Percentiles rank a stretch among this genome's conserved stretches.
These are phyloP conservation scores for Paraescarpia echinospica DNA, from an alignment of 1,140 invertebrate species.

Conservation along the genomic window DNA sequence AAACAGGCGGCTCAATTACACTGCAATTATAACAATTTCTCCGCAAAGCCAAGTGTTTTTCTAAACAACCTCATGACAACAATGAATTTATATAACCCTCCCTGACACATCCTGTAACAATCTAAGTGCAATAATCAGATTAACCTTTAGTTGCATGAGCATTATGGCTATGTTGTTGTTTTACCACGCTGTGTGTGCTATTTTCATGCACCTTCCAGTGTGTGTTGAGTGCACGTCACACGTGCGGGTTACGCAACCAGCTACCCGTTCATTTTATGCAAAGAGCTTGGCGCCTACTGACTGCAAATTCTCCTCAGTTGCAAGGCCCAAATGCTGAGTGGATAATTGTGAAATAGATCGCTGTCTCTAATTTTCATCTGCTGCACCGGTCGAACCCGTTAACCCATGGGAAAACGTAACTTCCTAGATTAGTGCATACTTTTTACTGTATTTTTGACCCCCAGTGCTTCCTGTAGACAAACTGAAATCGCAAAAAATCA, in stretches of 20 bases:
- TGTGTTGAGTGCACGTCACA: not conserved
- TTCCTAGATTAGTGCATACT: not conserved
- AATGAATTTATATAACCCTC: not conserved
- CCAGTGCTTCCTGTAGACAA: not conserved
- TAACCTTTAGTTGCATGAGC: not conserved
- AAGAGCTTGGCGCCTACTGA: not conserved
- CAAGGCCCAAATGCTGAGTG: not conserved
- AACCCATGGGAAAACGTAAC: not conserved
- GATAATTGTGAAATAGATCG: not conserved
- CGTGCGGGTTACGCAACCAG: not conserved
- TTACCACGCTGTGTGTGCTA: not conserved
- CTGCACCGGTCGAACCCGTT: not conserved
- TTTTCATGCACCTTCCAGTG: not conserved
- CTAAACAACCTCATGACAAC: not conserved
- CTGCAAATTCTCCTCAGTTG: not conserved
- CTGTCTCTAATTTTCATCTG: not conserved
- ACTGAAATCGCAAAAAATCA: not conserved
- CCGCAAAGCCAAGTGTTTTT: not conserved
- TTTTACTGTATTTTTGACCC: not conserved
- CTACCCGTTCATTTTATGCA: not conserved
- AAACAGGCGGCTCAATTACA: not conserved
- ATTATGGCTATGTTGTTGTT: not conserved
- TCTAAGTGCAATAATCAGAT: not conserved
- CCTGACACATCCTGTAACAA: not conserved
- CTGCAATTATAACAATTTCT: not conserved